Percentiles rank a stretch among this genome's conserved stretches.
Evolutionary conservation across 2,888 invertebrate genomes (phyloP).

Genomic region (Meloe dianella): DNA sequence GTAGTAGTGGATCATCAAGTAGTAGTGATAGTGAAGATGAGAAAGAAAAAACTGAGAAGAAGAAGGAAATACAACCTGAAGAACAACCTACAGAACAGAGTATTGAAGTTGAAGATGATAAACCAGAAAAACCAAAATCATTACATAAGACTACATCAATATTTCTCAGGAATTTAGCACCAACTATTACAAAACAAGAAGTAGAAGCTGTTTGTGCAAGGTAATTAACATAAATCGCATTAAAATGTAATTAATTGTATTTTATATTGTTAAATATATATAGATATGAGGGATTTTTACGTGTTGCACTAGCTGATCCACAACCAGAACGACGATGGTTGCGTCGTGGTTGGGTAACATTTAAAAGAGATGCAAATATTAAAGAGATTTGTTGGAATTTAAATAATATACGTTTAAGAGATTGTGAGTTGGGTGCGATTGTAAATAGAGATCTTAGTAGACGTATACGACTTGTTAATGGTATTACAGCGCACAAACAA

Average conservation of each 20-base stretch:
- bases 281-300: conserved; percentile 89
- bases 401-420: conserved; percentile 90
- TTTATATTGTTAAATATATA: conserved; percentile 1
- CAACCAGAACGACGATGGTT: conserved; percentile 95
- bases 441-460: conserved; percentile 96
- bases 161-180: conserved; percentile 93
- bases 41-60: conserved; percentile 45
- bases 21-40: conserved; percentile 62
- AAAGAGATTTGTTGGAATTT: conserved; percentile 99
- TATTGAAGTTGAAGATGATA: conserved; percentile 57
- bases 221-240: conserved; percentile 23
- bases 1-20: conserved; percentile 58
- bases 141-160: conserved; percentile 97
- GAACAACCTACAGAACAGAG: conserved; percentile 50
- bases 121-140: conserved; percentile 68
- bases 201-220: conserved; percentile 79
- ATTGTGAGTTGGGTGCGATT: conserved; percentile 92
- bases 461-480: conserved; percentile 89
- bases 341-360: conserved; percentile 98
- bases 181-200: conserved; percentile 95
- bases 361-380: conserved; percentile 94
- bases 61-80: conserved; percentile 45
- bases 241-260: neutral
- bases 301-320: conserved; percentile 97
- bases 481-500: conserved; percentile 86